A percentile compares a stretch with the other conserved stretches of the same genome.
These are phyloP conservation scores for Triplophysa rosa DNA, from an alignment of 2,113 vertebrate genomes.

Conservation along the genomic window DNA sequence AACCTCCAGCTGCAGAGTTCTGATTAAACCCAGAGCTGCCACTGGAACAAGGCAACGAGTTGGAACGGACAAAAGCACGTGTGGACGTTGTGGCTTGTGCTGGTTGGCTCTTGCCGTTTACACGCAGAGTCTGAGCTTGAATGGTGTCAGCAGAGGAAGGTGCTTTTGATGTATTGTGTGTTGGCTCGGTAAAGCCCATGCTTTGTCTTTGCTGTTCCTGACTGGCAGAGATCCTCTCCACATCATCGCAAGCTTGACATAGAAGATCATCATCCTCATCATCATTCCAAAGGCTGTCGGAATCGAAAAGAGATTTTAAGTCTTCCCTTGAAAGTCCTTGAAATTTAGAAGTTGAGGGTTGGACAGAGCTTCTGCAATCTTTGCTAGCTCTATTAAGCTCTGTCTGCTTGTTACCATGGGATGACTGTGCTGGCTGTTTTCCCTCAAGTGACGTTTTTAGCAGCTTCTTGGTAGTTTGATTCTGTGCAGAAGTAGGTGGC, in stretches of 20 bases:
- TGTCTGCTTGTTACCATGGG: not conserved
- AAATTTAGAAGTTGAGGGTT: not conserved
- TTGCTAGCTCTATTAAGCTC: not conserved
- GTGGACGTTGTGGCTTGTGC: not conserved
- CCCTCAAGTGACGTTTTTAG: slow-evolving; percentile 14
- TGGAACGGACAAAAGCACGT: slow-evolving; percentile 28
- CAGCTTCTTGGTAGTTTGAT: slow-evolving; percentile 26
- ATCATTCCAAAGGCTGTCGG: slow-evolving; percentile 77
- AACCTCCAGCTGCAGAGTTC: slow-evolving; percentile 26
- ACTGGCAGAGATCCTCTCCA: slow-evolving; percentile 82
- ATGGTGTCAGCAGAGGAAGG: not conserved
- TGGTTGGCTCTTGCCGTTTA: not conserved
- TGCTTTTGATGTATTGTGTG: slow-evolving; percentile 1
- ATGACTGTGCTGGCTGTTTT: not conserved
- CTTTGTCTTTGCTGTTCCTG: slow-evolving; percentile 55
- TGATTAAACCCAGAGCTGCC: not conserved
- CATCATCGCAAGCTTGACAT: slow-evolving; percentile 85
- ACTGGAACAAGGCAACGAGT: slow-evolving; percentile 38
- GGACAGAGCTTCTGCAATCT: not conserved
- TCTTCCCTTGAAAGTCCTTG: slow-evolving; percentile 47
- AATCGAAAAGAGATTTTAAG: slow-evolving; percentile 46
- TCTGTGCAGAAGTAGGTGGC: slow-evolving; percentile 58
- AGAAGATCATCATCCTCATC: slow-evolving; percentile 76
- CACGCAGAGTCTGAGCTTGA: not conserved
- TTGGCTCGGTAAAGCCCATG: slow-evolving; percentile 18